Base-by-base conservation (phyloP, 2,888 invertebrate species). In the Oscheius sp. region DNA sequence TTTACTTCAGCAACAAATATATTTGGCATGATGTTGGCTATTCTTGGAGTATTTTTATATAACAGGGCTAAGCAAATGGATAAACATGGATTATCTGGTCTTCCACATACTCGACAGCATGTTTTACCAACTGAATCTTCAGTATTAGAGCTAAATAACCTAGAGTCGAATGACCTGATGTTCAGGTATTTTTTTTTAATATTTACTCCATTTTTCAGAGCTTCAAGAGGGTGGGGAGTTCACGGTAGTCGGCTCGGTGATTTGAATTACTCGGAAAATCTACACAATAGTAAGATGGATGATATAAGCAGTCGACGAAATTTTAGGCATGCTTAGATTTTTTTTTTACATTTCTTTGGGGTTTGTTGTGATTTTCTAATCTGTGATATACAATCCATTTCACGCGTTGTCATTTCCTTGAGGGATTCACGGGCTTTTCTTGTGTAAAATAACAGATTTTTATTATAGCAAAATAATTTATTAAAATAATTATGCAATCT, bases 1-100 rank as follows among this genome's bases (percentile, higher is more conserved):
- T 32, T 49, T n/a, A 12, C 14, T 67, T 61, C 22, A 67, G 96
- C 95, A 88, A 22, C 67, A 17, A 71, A 75, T 65, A 88, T 94
- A 77, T 89, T 92, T 61, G 96, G 95, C 72, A 96, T 96, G 95
- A 88, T 92, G 73, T 87, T 94, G 80, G 95, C 96, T 49, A 92
- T 94, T 77, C 88, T 91, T 68, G 96, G 95, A 71, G 95, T 96
- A 70, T 89, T 96, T 49, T 90, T 90, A 75, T 96, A 96, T 88
- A 95, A 95, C 88, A 92, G 93, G 88, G 72, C 70, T 1, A 73
- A 73, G 38, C 73, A 73, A 38, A 20, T 54, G 30, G 67, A 73
- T 44, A 64, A 66, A 32, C 67, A 70, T 33, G 22, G 22, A n/a
- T 6, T 36, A 14, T 56, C 59, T 20, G 12, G 33, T 2, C 61